phyloP scores from a whole-genome alignment of 2,888 invertebrate genomes.

The Lithophane semibrunnea region DNA sequence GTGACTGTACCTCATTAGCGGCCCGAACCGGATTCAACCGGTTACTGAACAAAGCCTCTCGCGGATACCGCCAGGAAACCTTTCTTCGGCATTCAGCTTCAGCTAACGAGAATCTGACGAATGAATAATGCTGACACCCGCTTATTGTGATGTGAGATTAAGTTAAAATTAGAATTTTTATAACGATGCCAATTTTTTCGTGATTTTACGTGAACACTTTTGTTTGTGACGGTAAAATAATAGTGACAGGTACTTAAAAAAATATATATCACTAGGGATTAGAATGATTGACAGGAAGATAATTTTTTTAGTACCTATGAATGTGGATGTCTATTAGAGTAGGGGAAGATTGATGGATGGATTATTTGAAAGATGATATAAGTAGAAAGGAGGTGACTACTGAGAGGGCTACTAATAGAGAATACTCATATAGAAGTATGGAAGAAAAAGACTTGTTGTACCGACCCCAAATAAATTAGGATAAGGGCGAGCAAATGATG shows the following conservation, averaged over 20 bases:
- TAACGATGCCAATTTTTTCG: background rate
- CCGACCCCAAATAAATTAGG: too few relatives aligned
- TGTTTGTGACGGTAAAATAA: background rate
- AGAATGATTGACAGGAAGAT: background rate
- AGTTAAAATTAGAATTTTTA: constrained; percentile 61
- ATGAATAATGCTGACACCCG: constrained; percentile 66
- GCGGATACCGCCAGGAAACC: constrained; percentile 76
- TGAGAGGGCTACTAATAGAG: background rate
- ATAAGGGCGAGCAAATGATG: too few relatives aligned
- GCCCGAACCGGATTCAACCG: constrained; percentile 78
- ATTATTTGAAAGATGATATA: background rate
- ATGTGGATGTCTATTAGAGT: background rate
- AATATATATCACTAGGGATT: too few relatives aligned
- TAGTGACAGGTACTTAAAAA: background rate
- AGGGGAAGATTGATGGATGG: background rate
- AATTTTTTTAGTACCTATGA: background rate
- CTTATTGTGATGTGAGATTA: constrained; percentile 52
- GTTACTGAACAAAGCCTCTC: constrained; percentile 82
- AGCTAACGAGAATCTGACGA: constrained; percentile 79
- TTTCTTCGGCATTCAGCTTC: constrained; percentile 75
- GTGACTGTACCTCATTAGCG: constrained; percentile 84
- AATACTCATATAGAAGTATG: background rate
- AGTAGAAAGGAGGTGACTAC: background rate
- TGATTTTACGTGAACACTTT: background rate
- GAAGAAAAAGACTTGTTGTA: background rate